Conservation (phyloP, 2,797 vertebrate species). For the Oceanodroma leucorhoa region DNA sequence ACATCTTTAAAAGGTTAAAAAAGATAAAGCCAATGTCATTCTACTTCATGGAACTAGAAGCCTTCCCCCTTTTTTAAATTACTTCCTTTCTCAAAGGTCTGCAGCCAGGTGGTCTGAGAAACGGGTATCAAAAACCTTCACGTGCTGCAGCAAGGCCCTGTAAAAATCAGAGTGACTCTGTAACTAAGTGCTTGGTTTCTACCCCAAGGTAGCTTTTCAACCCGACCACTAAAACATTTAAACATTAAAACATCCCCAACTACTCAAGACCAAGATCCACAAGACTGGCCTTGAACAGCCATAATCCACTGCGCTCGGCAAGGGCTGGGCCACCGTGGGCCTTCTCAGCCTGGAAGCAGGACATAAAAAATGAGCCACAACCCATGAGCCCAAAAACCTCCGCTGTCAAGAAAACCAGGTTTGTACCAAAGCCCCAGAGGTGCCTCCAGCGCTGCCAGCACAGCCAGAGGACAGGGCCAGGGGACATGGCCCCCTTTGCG, state of each 20-base stretch:
- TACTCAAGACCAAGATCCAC: not conserved
- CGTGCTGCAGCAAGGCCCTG: not conserved
- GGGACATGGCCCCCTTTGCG: too few species aligned
- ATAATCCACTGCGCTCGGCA: not conserved
- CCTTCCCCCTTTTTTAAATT: not conserved
- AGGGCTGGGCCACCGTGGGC: not conserved
- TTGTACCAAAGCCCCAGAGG: not conserved
- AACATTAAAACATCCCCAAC: not conserved
- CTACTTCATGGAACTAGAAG: fast-evolving
- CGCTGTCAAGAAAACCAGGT: fast-evolving
- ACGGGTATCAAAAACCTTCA: fast-evolving
- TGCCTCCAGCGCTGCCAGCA: not conserved
- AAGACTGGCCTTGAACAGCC: fast-evolving
- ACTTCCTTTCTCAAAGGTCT: not conserved
- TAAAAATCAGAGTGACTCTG: fast-evolving
- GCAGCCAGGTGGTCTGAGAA: not conserved
- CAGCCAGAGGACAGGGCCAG: too few species aligned
- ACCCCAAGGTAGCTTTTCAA: not conserved
- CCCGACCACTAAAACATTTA: not conserved
- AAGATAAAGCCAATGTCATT: not conserved
- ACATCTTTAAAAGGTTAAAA: not conserved
- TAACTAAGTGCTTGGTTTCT: not conserved
- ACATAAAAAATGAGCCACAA: not conserved
- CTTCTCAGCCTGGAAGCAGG: fast-evolving
- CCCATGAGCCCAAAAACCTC: too few species aligned